Conservation (phyloP, 2,797 vertebrate species). For the Helostoma temminkii region DNA sequence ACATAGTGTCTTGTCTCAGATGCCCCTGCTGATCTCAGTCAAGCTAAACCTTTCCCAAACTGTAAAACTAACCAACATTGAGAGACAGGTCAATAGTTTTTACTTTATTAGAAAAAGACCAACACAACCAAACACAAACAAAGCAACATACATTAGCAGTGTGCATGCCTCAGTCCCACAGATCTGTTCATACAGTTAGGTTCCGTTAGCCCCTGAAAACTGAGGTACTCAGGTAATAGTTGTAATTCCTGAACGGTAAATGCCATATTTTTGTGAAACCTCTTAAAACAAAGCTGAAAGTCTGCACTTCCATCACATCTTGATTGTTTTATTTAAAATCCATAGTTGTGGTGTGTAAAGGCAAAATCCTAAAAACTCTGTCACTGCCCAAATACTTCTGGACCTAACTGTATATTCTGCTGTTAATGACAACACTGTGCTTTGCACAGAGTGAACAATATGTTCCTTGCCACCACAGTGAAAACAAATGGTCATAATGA, state of each 20-base stretch:
- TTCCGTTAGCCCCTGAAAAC: too few relatives aligned
- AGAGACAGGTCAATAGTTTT: slow-evolving; percentile 10
- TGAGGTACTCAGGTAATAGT: too few relatives aligned
- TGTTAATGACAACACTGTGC: slow-evolving; percentile 11
- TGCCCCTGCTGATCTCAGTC: slow-evolving; percentile 1
- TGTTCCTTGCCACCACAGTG: slow-evolving; percentile 27
- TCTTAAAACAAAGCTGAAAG: too few relatives aligned
- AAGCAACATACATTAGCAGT: slow-evolving; percentile 22
- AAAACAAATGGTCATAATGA: slow-evolving; percentile 14
- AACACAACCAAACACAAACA: slow-evolving; percentile 36
- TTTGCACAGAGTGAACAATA: background rate
- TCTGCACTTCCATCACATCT: too few relatives aligned
- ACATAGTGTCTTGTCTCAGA: background rate
- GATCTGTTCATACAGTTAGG: slow-evolving; percentile 9
- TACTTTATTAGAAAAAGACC: slow-evolving; percentile 56
- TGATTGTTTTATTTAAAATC: too few relatives aligned
- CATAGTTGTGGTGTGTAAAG: too few relatives aligned
- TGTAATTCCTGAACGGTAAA: too few relatives aligned
- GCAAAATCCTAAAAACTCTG: too few relatives aligned
- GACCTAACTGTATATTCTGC: too few relatives aligned
- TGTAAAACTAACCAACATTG: background rate
- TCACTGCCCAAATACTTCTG: too few relatives aligned
- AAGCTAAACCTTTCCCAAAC: background rate
- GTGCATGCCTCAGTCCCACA: slow-evolving; percentile 14
- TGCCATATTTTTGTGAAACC: too few relatives aligned